These are phyloP conservation scores for Melanaphis sacchari DNA, from an alignment of 1,140 invertebrate genomes.

Conservation along the genomic window DNA sequence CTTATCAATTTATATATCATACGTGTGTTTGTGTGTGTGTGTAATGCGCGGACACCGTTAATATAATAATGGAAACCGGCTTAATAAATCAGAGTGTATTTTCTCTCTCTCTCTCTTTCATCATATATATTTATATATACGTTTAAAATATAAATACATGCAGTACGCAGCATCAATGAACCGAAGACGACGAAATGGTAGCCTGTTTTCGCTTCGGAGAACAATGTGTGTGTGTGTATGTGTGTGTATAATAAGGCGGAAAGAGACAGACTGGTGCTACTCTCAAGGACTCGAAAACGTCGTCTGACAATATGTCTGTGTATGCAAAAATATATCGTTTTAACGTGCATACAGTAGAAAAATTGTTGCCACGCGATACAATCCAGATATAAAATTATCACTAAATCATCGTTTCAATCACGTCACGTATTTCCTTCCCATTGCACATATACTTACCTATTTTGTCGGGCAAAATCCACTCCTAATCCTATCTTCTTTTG, in stretches of 20 bases:
- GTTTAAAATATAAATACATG: background rate
- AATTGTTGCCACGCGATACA: background rate
- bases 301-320: background rate
- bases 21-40: background rate
- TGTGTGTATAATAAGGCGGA: background rate
- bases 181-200: slow-evolving; percentile 20
- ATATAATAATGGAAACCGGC: slow-evolving; percentile 30
- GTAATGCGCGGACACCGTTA: background rate
- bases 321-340: slow-evolving; percentile 45
- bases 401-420: background rate
- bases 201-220: slow-evolving; percentile 10
- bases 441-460: background rate
- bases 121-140: background rate
- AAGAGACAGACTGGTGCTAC: background rate
- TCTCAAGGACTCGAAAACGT: slow-evolving; percentile 41
- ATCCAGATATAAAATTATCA: slow-evolving; percentile 9
- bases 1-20: slow-evolving; percentile 24
- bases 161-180: background rate
- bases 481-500: background rate
- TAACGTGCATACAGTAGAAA: background rate
- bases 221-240: slow-evolving; percentile 9
- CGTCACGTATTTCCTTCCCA: slow-evolving; percentile 18
- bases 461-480: background rate
- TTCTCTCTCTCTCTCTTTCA: background rate
- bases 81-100: slow-evolving; percentile 12